Evolutionary conservation across 2,113 vertebrate species (phyloP), one percentile per base, ranked within the genome.

Genomic region (Aphelocoma coerulescens): DNA sequence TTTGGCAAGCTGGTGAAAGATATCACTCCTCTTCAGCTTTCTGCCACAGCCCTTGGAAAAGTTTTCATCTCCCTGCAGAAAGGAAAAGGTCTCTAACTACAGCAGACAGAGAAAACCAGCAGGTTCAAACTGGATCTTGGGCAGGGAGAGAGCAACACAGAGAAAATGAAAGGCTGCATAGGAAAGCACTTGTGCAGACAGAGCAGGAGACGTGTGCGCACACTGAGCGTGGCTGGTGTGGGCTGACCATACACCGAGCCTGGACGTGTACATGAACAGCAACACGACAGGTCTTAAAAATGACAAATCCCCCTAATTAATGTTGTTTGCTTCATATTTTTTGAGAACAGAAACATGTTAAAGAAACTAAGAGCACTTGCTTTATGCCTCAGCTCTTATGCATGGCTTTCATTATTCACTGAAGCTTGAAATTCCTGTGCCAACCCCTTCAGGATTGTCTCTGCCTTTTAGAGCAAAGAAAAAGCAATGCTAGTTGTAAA

Each of bases 141-240:
- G 37, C 37, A 80, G 44, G 28, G 41, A 89, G 10, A 65, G 27
- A 46, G 16, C 22, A 54, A 16, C 8, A 3, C 4, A 33, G 39
- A 16, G 46, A 7, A 46, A 46, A 33, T 17, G 19, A 37, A 79
- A 61, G 21, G 30, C 24, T 24, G 4, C 0, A 0, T 13, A 48
- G 18, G 32, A 52, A 59, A 51, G 52, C 37, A 4, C 15, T 27
- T 23, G 16, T 19, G 22, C 32, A 49, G 30, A 3, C 8, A 21
- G 48, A 27, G 33, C 54, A 32, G 57, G 69, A 91, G 71, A 52
- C 0, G 0, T 0, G 4, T 0, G 4, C 0, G 0, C 4, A 5
- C 27, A 2, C 10, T 1, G 9, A 54, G 16, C 1, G 0, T 3
- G 7, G 30, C 20, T 1, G 2, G 4, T 7, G 13, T 9, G 23